phyloP scores from a whole-genome alignment of 2,797 vertebrate species.

The Alosa sapidissima region DNA sequence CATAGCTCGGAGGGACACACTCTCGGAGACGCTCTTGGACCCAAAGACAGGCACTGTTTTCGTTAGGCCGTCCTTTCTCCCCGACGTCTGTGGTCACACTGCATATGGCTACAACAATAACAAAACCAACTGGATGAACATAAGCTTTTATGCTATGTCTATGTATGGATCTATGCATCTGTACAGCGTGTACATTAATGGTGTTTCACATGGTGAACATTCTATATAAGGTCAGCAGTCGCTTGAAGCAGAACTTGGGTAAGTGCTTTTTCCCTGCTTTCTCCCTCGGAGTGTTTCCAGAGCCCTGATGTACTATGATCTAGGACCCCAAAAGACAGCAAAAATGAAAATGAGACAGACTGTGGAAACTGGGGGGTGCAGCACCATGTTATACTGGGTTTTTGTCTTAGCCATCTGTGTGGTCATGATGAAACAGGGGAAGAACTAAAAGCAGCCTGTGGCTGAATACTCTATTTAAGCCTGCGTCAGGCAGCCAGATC shows the following conservation, averaged over 20 bases:
- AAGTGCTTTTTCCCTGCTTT: background rate
- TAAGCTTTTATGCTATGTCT: background rate
- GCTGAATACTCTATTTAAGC: background rate
- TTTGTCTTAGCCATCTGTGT: slow-evolving; percentile 1
- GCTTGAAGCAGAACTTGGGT: background rate
- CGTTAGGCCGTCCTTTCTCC: background rate
- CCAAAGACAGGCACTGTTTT: background rate
- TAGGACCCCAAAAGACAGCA: background rate
- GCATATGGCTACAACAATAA: slow-evolving; percentile 3
- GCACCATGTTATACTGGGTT: background rate
- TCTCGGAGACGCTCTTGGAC: background rate
- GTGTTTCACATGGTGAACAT: background rate
- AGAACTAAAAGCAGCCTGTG: background rate
- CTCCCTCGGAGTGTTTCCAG: background rate
- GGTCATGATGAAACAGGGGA: background rate
- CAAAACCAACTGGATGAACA: background rate
- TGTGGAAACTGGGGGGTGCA: background rate
- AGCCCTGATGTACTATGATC: background rate
- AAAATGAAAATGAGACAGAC: background rate
- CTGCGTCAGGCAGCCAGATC: background rate
- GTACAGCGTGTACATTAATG: slow-evolving; percentile 3
- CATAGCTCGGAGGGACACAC: background rate
- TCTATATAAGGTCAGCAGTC: slow-evolving; percentile 17
- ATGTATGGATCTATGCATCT: background rate
- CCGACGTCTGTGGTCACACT: slow-evolving; percentile 3